These are phyloP conservation scores for Harpagifer antarcticus DNA, from an alignment of 2,797 vertebrate species.

Conservation along the genomic window DNA sequence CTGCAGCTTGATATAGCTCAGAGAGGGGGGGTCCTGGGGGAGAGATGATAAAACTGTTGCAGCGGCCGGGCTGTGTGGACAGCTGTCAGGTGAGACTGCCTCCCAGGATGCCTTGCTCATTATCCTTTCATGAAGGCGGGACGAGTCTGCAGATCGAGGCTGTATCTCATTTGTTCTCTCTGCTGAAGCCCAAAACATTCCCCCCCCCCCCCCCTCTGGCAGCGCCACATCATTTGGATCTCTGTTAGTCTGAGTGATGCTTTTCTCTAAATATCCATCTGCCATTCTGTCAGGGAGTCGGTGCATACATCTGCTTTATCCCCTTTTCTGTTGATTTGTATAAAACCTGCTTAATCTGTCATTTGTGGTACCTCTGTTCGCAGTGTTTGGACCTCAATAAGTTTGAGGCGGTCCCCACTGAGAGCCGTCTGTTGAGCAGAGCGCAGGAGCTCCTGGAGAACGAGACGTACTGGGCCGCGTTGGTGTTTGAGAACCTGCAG, in stretches of 20 bases:
- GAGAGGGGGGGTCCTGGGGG: conserved; percentile 41
- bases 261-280: conserved; percentile 64
- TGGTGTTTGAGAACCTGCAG: conserved; percentile 89
- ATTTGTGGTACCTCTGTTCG: conserved; percentile 20
- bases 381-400: conserved; percentile 97
- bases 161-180: conserved; percentile 71
- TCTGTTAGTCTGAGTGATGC: conserved; percentile 58
- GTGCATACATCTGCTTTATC: conserved; percentile 26
- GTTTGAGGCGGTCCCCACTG: conserved; percentile 88
- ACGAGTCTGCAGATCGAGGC: conserved; percentile 54
- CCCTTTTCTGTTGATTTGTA: conserved; percentile 9
- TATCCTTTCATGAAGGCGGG: conserved; percentile 72
- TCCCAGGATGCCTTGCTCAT: conserved; percentile 75
- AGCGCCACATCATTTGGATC: conserved; percentile 68
- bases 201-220: conserved; percentile 52
- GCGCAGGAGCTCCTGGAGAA: conserved; percentile 90
- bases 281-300: conserved; percentile 36
- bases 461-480: conserved; percentile 92
- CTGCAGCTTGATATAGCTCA: conserved; percentile 48
- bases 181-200: conserved; percentile 64
- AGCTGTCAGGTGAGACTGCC: conserved; percentile 79
- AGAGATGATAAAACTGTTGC: conserved; percentile 70
- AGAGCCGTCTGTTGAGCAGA: conserved; percentile 87
- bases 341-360: conserved; percentile 1
- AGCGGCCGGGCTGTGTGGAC: conserved; percentile 68